Base-by-base conservation (phyloP, 2,888 invertebrate species). In the Teinopalpus imperialis region DNA sequence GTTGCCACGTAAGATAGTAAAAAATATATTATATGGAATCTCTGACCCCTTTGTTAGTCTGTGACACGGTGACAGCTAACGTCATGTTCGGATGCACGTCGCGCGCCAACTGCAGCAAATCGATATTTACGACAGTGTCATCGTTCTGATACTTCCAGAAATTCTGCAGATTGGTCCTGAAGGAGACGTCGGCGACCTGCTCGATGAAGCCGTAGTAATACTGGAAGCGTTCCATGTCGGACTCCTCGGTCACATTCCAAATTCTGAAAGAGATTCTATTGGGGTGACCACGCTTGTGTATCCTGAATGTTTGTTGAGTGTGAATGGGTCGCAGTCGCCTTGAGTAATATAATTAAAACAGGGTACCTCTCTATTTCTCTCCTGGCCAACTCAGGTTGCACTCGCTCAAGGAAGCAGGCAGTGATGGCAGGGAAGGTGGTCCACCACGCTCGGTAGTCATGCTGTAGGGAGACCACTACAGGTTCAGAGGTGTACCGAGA, bases 81-180 rank as follows among this genome's bases (percentile, higher is more conserved):
- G 63, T 52, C n/a, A 67, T 62, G 0, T 63, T 61, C 0, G 86
- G 86, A 27, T 85, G 82, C 0, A 87, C 81, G 4, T 63, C 90
- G 32, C 93, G 70, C 7, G 93, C 88, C 61, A 93, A 87, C 56
- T 93, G 91, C 43, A 91, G 73, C 18, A 93, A 89, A 36, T 92
- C 91, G 0, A 86, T 57, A 0, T 64, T 71, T 12, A 82, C 86
- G 52, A 93, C 90, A 0, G 90, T 89, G 2, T 90, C 89, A 24
- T 92, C 91, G 2, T 79, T 78, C 72, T 94, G 94, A 46, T 91
- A 91, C 71, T 93, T 93, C 74, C 94, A 91, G 63, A 94, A 94
- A 71, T 94, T 90, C 62, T 94, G 90, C 52, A 94, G 53, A 46
- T 89, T 89, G 5, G 76, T 74, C 1, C 89, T 59, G 61, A 89